Evolutionary conservation across 53 echinoderm and acorn worm species (phyloP).

Genomic region (Patiria pectinifera): DNA sequence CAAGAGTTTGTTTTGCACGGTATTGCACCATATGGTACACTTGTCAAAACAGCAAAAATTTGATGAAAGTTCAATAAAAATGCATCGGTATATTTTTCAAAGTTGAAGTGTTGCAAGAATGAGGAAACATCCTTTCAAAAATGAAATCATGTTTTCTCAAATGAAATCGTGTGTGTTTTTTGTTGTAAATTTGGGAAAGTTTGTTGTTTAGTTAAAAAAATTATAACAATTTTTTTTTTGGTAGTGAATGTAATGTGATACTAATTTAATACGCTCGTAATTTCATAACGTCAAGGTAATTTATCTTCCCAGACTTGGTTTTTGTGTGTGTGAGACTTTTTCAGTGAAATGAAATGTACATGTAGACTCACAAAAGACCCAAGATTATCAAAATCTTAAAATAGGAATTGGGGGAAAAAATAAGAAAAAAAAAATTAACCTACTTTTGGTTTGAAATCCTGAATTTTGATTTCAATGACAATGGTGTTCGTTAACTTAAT

Average conservation of each 20-base stretch:
- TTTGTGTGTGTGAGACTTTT: not conserved
- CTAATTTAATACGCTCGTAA: not conserved
- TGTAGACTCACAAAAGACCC: not conserved
- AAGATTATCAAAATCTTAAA: not conserved
- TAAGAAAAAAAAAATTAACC: too few species aligned
- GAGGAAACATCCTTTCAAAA: not conserved
- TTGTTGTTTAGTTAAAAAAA: not conserved
- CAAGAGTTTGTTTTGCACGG: not conserved
- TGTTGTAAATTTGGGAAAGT: not conserved
- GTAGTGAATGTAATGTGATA: not conserved
- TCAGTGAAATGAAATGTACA: not conserved
- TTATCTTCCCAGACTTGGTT: not conserved
- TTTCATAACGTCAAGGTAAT: not conserved
- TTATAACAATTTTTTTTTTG: not conserved
- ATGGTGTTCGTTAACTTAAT: too few species aligned
- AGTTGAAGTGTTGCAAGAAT: not conserved
- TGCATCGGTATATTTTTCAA: not conserved
- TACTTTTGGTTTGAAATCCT: too few species aligned
- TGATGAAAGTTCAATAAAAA: not conserved
- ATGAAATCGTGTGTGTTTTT: not conserved
- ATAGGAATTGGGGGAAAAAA: too few species aligned
- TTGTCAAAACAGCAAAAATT: not conserved
- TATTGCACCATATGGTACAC: constrained; percentile 18
- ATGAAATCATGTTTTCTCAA: not conserved
- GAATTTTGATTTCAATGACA: too few species aligned